phyloP scores from a whole-genome alignment of 2,113 vertebrate genomes.

The Oplegnathus fasciatus region DNA sequence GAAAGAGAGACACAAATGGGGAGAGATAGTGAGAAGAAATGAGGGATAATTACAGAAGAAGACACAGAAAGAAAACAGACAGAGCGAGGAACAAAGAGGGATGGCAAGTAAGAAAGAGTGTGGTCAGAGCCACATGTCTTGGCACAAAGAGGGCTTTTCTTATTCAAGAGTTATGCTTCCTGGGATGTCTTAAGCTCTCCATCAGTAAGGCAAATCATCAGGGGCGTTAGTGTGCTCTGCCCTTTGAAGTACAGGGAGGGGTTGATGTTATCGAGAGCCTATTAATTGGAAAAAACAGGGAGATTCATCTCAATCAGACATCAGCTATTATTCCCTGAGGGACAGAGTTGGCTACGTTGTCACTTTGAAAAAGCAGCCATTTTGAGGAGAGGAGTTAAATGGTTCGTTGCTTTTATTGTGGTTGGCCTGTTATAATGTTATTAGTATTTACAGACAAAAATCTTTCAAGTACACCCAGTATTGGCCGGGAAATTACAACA shows the following conservation, averaged over 20 bases:
- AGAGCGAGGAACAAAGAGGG: conserved; percentile 11
- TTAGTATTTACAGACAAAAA: conserved; percentile 50
- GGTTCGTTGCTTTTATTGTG: conserved; percentile 36
- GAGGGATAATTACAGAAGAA: conserved; percentile 29
- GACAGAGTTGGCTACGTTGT: neutral
- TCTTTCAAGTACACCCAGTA: conserved; percentile 33
- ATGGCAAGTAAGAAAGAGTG: conserved; percentile 13
- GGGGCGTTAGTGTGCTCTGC: conserved; percentile 3
- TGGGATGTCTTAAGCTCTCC: conserved; percentile 42
- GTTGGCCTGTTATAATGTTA: conserved; percentile 17
- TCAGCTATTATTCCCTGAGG: neutral
- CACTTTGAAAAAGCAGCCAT: conserved; percentile 34
- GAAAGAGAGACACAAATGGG: neutral
- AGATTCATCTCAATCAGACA: conserved; percentile 49
- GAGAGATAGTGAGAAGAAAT: conserved; percentile 18
- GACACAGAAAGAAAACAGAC: conserved; percentile 18
- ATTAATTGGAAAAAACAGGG: conserved; percentile 27
- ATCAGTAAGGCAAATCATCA: conserved; percentile 38
- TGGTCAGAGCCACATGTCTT: conserved; percentile 60
- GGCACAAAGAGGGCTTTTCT: conserved; percentile 29
- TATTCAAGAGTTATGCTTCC: conserved; percentile 46
- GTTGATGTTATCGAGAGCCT: conserved; percentile 17
- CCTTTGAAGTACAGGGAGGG: conserved; percentile 36
- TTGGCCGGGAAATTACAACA: conserved; percentile 9
- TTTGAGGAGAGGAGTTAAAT: conserved; percentile 7